These are phyloP conservation scores for Pinna nobilis DNA, from an alignment of 1,140 invertebrate species.

Conservation along the genomic window DNA sequence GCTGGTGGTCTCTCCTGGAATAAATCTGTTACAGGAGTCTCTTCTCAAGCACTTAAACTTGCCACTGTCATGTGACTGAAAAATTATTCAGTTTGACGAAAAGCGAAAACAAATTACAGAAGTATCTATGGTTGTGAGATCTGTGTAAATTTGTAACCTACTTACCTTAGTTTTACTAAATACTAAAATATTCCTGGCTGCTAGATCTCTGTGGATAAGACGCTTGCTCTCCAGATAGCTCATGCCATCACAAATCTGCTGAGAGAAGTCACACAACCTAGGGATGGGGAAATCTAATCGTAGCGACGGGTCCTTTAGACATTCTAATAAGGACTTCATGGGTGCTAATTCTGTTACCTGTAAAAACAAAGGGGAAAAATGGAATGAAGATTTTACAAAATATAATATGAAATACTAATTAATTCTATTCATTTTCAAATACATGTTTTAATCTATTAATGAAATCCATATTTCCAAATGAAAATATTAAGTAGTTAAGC, in stretches of 20 bases:
- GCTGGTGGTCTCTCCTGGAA: too few species aligned
- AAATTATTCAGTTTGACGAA: background rate
- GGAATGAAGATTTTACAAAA: too few species aligned
- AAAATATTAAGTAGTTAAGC: too few species aligned
- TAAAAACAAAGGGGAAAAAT: conserved; percentile 33
- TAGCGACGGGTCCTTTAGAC: conserved; percentile 93
- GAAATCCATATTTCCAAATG: too few species aligned
- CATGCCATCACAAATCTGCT: conserved; percentile 98
- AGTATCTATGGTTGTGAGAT: background rate
- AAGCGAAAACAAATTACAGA: background rate
- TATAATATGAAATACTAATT: too few species aligned
- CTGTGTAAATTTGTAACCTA: background rate
- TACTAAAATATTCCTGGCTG: conserved; percentile 95
- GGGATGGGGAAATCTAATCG: conserved; percentile 90
- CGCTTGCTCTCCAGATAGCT: conserved; percentile 94
- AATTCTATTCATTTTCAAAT: too few species aligned
- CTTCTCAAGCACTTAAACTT: background rate
- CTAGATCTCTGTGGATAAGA: conserved; percentile 95
- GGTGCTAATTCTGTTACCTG: conserved; percentile 96
- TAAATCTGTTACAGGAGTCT: too few species aligned
- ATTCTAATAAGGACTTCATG: conserved; percentile 94
- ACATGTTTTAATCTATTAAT: too few species aligned
- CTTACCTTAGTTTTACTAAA: conserved; percentile 92
- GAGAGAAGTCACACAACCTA: conserved; percentile 84
- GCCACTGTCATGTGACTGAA: background rate